A percentile compares a stretch with the other conserved stretches of the same genome.
These are phyloP conservation scores for Merops nubicus DNA, from an alignment of 2,113 vertebrate genomes.

Conservation along the genomic window DNA sequence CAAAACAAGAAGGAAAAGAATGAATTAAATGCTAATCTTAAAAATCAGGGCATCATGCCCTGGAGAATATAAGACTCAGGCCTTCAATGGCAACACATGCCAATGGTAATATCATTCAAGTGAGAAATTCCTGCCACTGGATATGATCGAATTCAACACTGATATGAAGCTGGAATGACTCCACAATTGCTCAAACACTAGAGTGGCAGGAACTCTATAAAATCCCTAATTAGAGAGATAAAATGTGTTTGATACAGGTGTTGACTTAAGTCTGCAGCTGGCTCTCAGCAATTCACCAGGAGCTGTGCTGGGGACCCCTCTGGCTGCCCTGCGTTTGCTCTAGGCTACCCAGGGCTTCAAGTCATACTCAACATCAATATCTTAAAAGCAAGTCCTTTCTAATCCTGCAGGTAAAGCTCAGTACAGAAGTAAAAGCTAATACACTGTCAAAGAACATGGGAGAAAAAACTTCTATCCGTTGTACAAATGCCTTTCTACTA, in stretches of 20 bases:
- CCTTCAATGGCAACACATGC: neutral
- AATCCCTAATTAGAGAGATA: neutral
- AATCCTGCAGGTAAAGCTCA: neutral
- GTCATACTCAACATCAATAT: neutral
- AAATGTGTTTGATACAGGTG: neutral
- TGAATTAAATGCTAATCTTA: neutral
- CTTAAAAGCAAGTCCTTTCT: neutral
- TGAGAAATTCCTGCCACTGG: neutral
- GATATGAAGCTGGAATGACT: neutral
- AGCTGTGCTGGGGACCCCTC: neutral
- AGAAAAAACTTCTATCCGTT: neutral
- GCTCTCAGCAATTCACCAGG: neutral
- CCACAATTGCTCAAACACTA: neutral
- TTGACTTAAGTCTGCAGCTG: neutral
- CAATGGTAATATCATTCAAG: neutral
- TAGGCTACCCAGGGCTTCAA: neutral
- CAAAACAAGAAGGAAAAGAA: neutral
- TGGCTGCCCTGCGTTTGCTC: neutral
- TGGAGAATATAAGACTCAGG: neutral
- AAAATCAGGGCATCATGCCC: neutral
- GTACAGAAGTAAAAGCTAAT: neutral
- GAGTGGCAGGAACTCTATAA: neutral
- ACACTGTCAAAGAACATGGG: accelerated
- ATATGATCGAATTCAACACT: neutral
- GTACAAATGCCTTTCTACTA: neutral